Base-by-base conservation (phyloP, 1,140 invertebrate species). In the Papilio polyxenes region DNA sequence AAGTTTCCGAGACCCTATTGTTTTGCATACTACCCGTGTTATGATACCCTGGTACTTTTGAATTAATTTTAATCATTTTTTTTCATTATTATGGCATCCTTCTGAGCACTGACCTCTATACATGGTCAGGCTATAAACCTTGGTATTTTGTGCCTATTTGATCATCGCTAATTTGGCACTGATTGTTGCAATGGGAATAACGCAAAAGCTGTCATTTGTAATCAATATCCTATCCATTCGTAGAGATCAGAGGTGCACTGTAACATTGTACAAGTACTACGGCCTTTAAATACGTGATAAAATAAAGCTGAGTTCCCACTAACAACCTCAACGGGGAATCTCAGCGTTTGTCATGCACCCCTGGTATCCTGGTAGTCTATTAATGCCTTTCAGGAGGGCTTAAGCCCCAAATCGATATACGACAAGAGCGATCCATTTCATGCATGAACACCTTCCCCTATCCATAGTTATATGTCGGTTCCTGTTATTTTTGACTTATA, bases 381-480 rank as follows among this genome's bases (percentile, higher is more conserved):
- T 88, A 88, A 88, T 88, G 87, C 87, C 83, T 85, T 86, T 86
- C 79, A 87, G 81, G 85, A 80, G 81, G 82, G 80, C 79, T 82
- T 81, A 81, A 82, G 23, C 82, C 81, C 74, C 85, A 48, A 83
- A 85, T 87, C 85, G 84, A 88, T 89, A 87, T 87, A 88, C 83
- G 88, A 85, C 85, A 87, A 87, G 85, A 86, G 86, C 80, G 84
- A 37, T 76, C 87, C 83, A 89, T 89, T 89, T 89, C 88, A 89
- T 84, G 87, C 84, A 48, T 85, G 88, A 87, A 86, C 87, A 83
- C 87, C 75, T 77, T 4, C 81, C 72, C n/a, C 77, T 79, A 37
- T 31, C 82, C 72, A 72, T 48, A 49, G 17, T 62, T 51, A 72
- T 75, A 49, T 53, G 62, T 72, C n/a, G 59, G 8, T 48, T 59